Percentiles rank a stretch among this genome's conserved stretches.
These are phyloP conservation scores for Drosophila micromelanica DNA, from an alignment of 1,140 invertebrate species.

Conservation along the genomic window DNA sequence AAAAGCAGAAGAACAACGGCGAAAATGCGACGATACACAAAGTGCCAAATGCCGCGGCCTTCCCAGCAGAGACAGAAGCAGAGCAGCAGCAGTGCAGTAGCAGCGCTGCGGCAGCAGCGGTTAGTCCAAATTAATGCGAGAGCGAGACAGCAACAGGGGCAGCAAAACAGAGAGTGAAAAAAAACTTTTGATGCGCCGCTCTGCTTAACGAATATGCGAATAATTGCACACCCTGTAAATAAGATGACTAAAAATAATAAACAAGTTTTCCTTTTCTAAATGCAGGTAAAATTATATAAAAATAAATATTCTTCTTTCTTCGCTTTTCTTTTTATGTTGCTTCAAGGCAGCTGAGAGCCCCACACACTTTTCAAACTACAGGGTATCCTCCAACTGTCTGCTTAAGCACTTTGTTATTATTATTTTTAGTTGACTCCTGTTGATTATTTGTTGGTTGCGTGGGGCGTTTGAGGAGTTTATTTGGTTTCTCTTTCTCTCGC, in stretches of 20 bases:
- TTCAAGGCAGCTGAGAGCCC: no score
- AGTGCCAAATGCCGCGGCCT: constrained; percentile 42
- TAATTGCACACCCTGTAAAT: not conserved
- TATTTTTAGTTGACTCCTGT: constrained; percentile 22
- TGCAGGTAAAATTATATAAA: no score
- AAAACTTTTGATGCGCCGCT: constrained; percentile 3
- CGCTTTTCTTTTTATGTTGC: no score
- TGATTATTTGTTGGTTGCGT: constrained; percentile 51
- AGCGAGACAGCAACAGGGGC: constrained; percentile 1
- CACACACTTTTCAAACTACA: not conserved
- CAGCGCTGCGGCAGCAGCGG: constrained; percentile 1
- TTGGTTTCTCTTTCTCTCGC: not conserved
- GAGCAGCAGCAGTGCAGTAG: not conserved
- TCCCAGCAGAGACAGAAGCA: constrained; percentile 19
- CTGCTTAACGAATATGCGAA: constrained; percentile 33
- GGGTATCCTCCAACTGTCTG: not conserved
- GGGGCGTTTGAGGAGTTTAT: constrained; percentile 6
- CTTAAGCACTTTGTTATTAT: constrained; percentile 16
- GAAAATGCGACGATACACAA: constrained; percentile 34
- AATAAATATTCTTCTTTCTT: no score
- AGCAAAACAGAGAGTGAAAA: not conserved
- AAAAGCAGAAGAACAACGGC: constrained; percentile 9
- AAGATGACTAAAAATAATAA: not conserved
- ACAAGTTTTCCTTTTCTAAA: no score
- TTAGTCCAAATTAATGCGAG: constrained; percentile 4